Evolutionary conservation across 2,113 vertebrate species (phyloP).

Genomic region (Callospermophilus lateralis): DNA sequence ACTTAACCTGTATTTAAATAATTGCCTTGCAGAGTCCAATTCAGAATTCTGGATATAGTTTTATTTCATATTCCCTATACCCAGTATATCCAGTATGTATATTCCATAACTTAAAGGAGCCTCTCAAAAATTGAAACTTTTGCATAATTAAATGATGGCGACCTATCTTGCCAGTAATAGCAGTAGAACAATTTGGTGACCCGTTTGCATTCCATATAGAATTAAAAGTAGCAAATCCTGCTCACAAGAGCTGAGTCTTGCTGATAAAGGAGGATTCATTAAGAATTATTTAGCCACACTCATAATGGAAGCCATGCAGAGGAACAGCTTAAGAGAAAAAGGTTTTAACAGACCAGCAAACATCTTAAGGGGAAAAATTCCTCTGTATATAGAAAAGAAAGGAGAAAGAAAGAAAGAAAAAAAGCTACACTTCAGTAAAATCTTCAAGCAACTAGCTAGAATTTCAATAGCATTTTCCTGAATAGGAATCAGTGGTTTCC

Average conservation of each 20-base stretch:
- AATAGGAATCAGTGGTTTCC: conserved; percentile 79
- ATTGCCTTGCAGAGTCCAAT: background rate
- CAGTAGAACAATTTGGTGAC: conserved; percentile 69
- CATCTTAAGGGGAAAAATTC: background rate
- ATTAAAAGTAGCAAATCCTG: conserved; percentile 72
- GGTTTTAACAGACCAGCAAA: conserved; percentile 66
- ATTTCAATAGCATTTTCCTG: conserved; percentile 74
- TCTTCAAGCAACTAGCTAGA: conserved; percentile 70
- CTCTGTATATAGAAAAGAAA: background rate
- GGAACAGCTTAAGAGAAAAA: conserved; percentile 72
- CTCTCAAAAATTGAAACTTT: conserved; percentile 63
- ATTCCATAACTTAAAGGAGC: conserved; percentile 57
- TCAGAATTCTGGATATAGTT: background rate
- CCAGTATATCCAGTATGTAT: background rate
- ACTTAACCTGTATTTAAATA: background rate
- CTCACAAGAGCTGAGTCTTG: conserved; percentile 77
- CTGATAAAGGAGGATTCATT: conserved; percentile 83
- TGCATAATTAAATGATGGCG: conserved; percentile 50
- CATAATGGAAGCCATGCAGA: conserved; percentile 67
- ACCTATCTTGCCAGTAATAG: conserved; percentile 69
- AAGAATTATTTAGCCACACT: conserved; percentile 80
- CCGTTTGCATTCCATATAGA: conserved; percentile 77
- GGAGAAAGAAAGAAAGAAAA: background rate
- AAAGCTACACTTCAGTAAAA: conserved; percentile 71
- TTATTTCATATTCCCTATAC: background rate